A percentile compares a stretch with the other conserved stretches of the same genome.
phyloP scores from a whole-genome alignment of 2,888 invertebrate species.

The Tetramorium bicarinatum region DNA sequence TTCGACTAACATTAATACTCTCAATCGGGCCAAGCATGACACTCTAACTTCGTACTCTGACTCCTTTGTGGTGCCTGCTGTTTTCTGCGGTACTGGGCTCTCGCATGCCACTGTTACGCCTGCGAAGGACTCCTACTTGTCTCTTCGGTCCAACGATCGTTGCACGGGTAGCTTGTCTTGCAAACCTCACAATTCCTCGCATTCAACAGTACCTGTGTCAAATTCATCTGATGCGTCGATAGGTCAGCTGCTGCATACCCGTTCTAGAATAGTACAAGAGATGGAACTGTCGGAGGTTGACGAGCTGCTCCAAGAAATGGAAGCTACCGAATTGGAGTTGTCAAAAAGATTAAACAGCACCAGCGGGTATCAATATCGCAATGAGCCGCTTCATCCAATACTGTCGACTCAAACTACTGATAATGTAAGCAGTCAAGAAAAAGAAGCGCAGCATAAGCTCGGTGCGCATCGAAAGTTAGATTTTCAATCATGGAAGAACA shows the following conservation, averaged over 20 bases:
- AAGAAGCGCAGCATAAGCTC: background rate
- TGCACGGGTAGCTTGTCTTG: constrained; percentile 62
- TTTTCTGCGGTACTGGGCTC: constrained; percentile 65
- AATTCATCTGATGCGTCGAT: constrained; percentile 74
- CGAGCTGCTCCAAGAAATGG: constrained; percentile 85
- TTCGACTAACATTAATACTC: constrained; percentile 71
- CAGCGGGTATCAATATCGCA: constrained; percentile 61
- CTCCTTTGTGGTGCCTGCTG: constrained; percentile 62
- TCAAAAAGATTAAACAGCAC: constrained; percentile 77
- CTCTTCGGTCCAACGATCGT: constrained; percentile 55
- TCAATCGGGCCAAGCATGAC: constrained; percentile 76
- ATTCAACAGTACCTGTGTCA: constrained; percentile 74
- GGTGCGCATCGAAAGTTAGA: constrained; percentile 64
- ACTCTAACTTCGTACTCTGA: constrained; percentile 73
- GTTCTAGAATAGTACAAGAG: constrained; percentile 70
- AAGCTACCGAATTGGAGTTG: constrained; percentile 84
- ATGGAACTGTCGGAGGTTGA: constrained; percentile 86
- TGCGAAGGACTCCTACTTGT: constrained; percentile 64
- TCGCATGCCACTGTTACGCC: constrained; percentile 77
- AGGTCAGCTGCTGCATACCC: constrained; percentile 69
- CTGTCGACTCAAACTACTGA: constrained; percentile 24
- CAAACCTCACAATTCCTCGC: constrained; percentile 67
- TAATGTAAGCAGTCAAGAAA: constrained; percentile 27
- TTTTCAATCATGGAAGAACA: constrained; percentile 61
- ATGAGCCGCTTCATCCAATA: constrained; percentile 45